Base-by-base conservation (phyloP, 2,113 vertebrate genomes). In the Entosphenus tridentatus region DNA sequence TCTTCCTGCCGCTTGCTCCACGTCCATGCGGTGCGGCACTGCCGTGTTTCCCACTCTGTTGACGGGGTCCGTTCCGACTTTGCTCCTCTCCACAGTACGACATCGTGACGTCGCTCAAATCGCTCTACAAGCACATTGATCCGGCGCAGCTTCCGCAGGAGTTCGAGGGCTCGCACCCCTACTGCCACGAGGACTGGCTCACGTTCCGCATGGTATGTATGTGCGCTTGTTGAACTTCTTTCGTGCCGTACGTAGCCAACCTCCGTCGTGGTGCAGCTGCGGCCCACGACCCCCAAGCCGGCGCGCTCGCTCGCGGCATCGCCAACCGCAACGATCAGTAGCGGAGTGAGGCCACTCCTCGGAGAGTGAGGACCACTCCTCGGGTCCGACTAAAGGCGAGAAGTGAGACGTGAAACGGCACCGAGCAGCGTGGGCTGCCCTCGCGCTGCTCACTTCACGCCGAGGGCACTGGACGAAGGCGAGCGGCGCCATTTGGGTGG, bases 141-240 rank as follows among this genome's bases (percentile, higher is more conserved):
- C 73, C 73, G 13, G 74, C 75, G 0, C 85, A 83, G 73, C 79
- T 97, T 72, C 88, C 90, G 11, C 56, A 68, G 0, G 79, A 86
- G 10, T 77, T 88, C 4, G 84, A 87, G 21, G 92, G 92, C 55
- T 77, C 77, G n/a, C 81, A 88, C 70, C 80, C 74, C 2, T 96
- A 89, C 72, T 84, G 81, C 69, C 90, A 95, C 74, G 78, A 70
- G 74, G 79, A 79, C 78, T 96, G 91, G 92, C 11, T 93, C 21
- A 74, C 73, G 74, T 96, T 95, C 79, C 83, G 85, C 76, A 81
- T 75, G 80, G 92, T 93, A 73, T 84, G 88, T 80, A 56, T 10
- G 6, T 2, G 12, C 39, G 14, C 17, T n/a, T 39, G 72, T 73
- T 67, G 3, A 9, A 3, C 14, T 65, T 39, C 13, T 68, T 68